These are phyloP conservation scores for Drosophila lutescens DNA, from an alignment of 2,888 invertebrate genomes.

Conservation along the genomic window DNA sequence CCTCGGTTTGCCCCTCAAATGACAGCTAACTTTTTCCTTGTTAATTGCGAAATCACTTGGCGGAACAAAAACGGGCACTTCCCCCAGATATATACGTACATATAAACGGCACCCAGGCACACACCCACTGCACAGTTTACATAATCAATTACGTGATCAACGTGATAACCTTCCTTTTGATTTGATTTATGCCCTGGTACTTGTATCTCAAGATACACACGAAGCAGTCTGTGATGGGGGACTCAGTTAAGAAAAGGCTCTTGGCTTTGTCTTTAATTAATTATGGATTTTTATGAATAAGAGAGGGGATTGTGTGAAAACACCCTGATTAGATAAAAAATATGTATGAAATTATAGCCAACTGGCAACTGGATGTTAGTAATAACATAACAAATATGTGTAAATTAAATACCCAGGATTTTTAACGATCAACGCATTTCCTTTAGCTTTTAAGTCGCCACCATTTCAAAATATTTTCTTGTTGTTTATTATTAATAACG, in stretches of 20 bases:
- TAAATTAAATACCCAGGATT: background rate
- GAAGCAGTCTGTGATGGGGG: background rate
- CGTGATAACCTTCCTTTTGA: conserved; percentile 37
- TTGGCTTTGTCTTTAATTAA: conserved; percentile 13
- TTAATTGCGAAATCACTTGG: conserved; percentile 79
- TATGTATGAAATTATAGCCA: background rate
- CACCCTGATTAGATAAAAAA: background rate
- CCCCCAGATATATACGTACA: background rate
- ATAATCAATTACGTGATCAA: conserved; percentile 75
- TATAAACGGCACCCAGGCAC: background rate
- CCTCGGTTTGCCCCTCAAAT: conserved; percentile 1
- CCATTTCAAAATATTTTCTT: background rate
- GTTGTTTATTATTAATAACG: conserved; percentile 20
- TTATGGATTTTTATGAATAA: conserved; percentile 4
- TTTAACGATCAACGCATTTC: too few species aligned
- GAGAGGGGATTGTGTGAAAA: background rate
- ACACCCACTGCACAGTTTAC: conserved; percentile 56
- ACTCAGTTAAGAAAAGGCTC: background rate
- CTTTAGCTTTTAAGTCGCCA: background rate
- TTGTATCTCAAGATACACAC: conserved; percentile 24
- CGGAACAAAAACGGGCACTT: conserved; percentile 39
- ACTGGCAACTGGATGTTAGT: background rate
- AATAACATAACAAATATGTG: too few species aligned
- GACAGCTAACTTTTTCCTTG: conserved; percentile 54
- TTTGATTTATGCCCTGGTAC: conserved; percentile 48